Evolutionary conservation across 2,113 vertebrate species (phyloP), one percentile per base, ranked within the genome.

Genomic region (Pterocles gutturalis): DNA sequence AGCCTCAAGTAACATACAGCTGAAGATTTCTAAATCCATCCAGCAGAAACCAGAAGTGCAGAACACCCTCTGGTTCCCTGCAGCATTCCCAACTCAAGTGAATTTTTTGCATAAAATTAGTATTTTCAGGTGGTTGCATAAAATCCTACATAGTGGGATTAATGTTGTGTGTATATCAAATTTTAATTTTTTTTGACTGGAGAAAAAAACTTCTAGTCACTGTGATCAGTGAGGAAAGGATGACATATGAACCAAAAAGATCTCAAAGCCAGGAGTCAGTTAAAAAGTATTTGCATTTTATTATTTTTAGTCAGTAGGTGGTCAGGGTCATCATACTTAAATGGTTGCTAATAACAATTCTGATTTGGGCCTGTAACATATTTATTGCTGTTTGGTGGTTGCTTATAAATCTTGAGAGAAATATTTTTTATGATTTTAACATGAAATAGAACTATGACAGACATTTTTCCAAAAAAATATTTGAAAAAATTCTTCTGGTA

Each of bases 321-420:
- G 92, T 41, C 82, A 81, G 48, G 38, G 33, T 90, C 43, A 58
- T 90, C 29, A 33, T 41, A 28, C 29, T 83, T 62, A 77, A 80
- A 77, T 77, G 24, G 11, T 17, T 90, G 55, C 38, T 95, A 87
- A 62, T 90, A 90, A 38, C 20, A 84, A 31, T 84, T 58, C 65
- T 87, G 72, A 79, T 85, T 87, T 82, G 54, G 48, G n/a, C 36
- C 65, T 82, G 76, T 81, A 79, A 61, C 28, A 31, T 61, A 82
- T 95, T 95, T 97, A 69, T 84, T 89, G 83, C 29, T 60, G 53
- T 69, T 93, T 73, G 8, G 83, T 75, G 57, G 61, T 85, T 91
- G 81, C 95, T 95, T 96, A 91, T 91, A 85, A 95, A 89, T 79
- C 83, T 91, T 64, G 87, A 76, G 62, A 91, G 61, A 78, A 95